These are phyloP conservation scores for Corbicula japonica DNA, from an alignment of 2,888 invertebrate genomes.

Conservation along the genomic window DNA sequence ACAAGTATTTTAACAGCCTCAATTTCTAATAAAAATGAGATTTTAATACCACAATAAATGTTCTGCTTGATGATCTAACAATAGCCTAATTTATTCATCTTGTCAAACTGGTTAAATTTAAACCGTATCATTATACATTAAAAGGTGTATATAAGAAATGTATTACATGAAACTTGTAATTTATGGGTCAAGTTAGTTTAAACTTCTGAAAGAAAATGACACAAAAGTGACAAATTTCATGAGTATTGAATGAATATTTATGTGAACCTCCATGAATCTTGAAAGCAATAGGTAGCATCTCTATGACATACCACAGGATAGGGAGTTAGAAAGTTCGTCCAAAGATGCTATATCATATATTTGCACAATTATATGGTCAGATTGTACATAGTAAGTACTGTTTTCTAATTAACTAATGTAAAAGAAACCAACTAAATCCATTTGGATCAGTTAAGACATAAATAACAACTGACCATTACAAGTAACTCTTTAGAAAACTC, in stretches of 20 bases:
- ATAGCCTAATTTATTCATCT: conserved; percentile 32
- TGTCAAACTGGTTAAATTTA: conserved; percentile 25
- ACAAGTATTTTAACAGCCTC: conserved; percentile 13
- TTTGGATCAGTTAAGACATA: no score
- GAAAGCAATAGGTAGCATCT: no score
- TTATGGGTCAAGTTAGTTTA: conserved; percentile 18
- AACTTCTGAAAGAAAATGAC: background rate
- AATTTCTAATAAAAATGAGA: conserved; percentile 6
- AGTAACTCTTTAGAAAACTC: no score
- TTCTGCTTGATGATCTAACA: conserved; percentile 31
- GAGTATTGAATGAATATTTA: conserved; percentile 25
- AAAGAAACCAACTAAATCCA: no score
- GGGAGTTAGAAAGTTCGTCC: no score
- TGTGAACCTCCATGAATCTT: conserved; percentile 17
- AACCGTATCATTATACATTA: conserved; percentile 20
- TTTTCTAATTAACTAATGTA: no score
- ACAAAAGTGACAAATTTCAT: conserved; percentile 33
- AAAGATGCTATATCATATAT: no score
- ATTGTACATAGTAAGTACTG: no score
- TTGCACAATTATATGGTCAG: no score
- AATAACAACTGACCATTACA: no score
- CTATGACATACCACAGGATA: no score
- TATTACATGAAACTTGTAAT: conserved; percentile 4
- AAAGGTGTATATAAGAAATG: conserved; percentile 12
- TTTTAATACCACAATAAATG: conserved; percentile 27